These are phyloP conservation scores for Polydrusus cervinus DNA, from an alignment of 2,888 invertebrate species.

Conservation along the genomic window DNA sequence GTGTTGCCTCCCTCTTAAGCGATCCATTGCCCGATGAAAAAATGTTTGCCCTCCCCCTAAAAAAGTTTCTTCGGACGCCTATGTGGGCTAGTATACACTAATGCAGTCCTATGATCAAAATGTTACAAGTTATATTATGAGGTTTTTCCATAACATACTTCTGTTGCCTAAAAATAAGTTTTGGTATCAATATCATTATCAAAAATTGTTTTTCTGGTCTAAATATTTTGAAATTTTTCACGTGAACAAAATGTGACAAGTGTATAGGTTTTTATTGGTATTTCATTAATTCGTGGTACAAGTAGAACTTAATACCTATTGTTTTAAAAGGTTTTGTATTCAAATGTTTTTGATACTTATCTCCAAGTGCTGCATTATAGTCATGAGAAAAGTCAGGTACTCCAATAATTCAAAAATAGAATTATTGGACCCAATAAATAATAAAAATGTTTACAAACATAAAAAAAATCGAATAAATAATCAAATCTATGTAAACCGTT, in stretches of 20 bases:
- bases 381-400: conserved; percentile 17
- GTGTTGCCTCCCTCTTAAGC: too few relatives aligned
- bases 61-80: too few relatives aligned
- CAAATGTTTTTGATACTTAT: conserved; percentile 13
- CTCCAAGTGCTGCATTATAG: not conserved
- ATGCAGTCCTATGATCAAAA: too few relatives aligned
- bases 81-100: too few relatives aligned
- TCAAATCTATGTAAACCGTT: not conserved
- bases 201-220: not conserved
- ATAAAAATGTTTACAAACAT: conserved; percentile 4
- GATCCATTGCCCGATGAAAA: too few relatives aligned
- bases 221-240: not conserved
- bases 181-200: too few relatives aligned
- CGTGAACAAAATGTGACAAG: not conserved
- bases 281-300: not conserved
- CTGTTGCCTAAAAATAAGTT: too few relatives aligned
- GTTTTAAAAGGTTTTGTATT: conserved; percentile 13
- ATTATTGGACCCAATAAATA: not conserved
- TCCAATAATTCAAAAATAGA: not conserved
- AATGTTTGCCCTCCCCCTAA: too few relatives aligned
- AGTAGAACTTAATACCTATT: not conserved
- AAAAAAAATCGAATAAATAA: not conserved
- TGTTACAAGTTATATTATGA: too few relatives aligned
- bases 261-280: not conserved
- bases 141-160: not conserved